Conservation (phyloP, 2,797 vertebrate genomes). For the Squalus acanthias region DNA sequence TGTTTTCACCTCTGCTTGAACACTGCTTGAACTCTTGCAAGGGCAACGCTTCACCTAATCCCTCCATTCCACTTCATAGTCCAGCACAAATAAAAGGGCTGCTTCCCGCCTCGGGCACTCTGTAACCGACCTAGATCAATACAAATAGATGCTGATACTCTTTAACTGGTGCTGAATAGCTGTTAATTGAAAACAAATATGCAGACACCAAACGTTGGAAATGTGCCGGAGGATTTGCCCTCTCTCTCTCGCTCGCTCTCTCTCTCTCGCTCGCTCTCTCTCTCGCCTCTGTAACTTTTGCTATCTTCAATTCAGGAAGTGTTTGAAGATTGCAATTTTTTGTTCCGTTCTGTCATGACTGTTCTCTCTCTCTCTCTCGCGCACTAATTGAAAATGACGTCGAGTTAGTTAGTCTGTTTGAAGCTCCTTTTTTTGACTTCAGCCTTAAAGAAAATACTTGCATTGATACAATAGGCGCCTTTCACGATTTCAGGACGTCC, state of each 20-base stretch:
- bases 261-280: too few species aligned
- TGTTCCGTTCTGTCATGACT: neutral
- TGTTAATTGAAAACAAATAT: conserved; percentile 36
- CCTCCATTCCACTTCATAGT: conserved; percentile 46
- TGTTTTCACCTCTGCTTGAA: conserved; percentile 64
- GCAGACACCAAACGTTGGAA: neutral
- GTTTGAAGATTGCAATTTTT: neutral
- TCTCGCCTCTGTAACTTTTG: neutral
- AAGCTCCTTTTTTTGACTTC: too few species aligned
- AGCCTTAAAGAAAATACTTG: too few species aligned
- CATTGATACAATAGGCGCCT: too few species aligned
- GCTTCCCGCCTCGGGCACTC: neutral
- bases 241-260: conserved; percentile 30
- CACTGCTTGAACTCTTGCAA: conserved; percentile 50
- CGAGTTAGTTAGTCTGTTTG: too few species aligned
- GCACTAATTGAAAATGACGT: too few species aligned
- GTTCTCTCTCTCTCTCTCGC: neutral
- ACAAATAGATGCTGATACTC: conserved; percentile 32
- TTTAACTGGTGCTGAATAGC: conserved; percentile 10
- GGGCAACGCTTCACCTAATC: conserved; percentile 50
- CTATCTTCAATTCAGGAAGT: neutral
- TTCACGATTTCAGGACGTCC: too few species aligned
- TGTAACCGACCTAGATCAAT: conserved; percentile 34
- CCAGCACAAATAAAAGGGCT: conserved; percentile 45
- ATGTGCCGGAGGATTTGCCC: neutral